Evolutionary conservation across 2,113 vertebrate species (phyloP), one percentile per base, ranked within the genome.

Genomic region (Jacana jacana): DNA sequence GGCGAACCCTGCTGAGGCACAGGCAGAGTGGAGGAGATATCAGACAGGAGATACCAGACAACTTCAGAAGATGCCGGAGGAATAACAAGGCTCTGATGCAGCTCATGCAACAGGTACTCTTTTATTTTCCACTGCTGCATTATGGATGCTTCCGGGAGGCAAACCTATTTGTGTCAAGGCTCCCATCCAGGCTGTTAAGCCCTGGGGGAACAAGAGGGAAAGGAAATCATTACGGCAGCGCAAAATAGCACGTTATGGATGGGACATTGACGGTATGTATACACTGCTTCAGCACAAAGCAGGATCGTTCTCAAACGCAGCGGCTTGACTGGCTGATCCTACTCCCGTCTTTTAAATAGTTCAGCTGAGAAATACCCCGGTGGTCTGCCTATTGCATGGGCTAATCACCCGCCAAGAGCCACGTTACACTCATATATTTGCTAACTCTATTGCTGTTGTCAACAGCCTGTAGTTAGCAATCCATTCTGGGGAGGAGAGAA

Each of bases 371-470:
- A 95, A 76, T 23, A 72, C 52, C 49, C 17, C 0, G 0, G 46
- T 4, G 1, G 12, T 22, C 66, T 72, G 70, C 77, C 84, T 79
- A 31, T 1, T 49, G 65, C 83, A 71, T 57, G 68, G 73, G 81
- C 83, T 88, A 80, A 95, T 91, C 24, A 4, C 89, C 83, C 65
- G 85, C 89, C 70, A 89, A 82, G 72, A 73, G 60, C 66, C 4
- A 0, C 0, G 4, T 39, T 39, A 52, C 14, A 70, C 35, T 68
- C 81, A 86, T 78, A 44, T 73, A 92, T 94, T 91, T 93, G 79
- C 76, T 71, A 88, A 86, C 90, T 94, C 80, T 81, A 90, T 66
- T 75, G 85, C 90, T 81, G 77, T 90, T 93, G 93, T 91, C 95
- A 96, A 86, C 76, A 84, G 75, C 65, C 64, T 70, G 69, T 86